Evolutionary conservation across 2,888 invertebrate genomes (phyloP).

Genomic region (Branchellion lobata): DNA sequence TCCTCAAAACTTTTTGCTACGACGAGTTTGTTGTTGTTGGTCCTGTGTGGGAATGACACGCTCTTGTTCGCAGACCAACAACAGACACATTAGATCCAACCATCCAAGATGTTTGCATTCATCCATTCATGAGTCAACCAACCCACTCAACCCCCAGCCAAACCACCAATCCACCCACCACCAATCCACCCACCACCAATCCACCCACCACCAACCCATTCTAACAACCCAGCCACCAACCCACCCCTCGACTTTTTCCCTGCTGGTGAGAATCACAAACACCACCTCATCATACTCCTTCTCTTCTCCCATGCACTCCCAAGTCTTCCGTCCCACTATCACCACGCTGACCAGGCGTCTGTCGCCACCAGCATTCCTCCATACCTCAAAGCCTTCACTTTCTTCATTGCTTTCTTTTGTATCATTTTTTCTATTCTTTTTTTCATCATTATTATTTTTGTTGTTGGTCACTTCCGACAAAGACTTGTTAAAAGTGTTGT

Average conservation of each 20-base stretch:
- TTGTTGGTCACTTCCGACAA: not conserved
- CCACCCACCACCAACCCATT: too few relatives aligned
- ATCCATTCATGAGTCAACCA: not conserved
- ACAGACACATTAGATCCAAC: not conserved
- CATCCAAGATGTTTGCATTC: not conserved
- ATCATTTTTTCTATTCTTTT: not conserved
- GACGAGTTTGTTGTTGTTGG: not conserved
- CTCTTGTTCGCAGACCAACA: too few relatives aligned
- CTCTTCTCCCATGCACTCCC: conserved; percentile 3
- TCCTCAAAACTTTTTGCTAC: not conserved
- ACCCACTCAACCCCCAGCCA: too few relatives aligned
- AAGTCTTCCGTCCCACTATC: not conserved
- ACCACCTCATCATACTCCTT: not conserved
- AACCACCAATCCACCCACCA: too few relatives aligned
- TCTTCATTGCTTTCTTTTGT: not conserved
- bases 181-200: too few relatives aligned
- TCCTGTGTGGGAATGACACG: too few relatives aligned
- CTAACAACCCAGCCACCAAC: too few relatives aligned
- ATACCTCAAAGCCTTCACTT: not conserved
- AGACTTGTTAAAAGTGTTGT: too few relatives aligned
- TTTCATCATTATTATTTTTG: not conserved
- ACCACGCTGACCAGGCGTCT: not conserved
- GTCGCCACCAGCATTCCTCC: too few relatives aligned
- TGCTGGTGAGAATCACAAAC: not conserved
- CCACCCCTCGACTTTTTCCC: not conserved